A percentile compares a stretch with the other conserved stretches of the same genome.
phyloP scores from a whole-genome alignment of 35 echinoderm and acorn worm species.

The Lytechinus pictus region DNA sequence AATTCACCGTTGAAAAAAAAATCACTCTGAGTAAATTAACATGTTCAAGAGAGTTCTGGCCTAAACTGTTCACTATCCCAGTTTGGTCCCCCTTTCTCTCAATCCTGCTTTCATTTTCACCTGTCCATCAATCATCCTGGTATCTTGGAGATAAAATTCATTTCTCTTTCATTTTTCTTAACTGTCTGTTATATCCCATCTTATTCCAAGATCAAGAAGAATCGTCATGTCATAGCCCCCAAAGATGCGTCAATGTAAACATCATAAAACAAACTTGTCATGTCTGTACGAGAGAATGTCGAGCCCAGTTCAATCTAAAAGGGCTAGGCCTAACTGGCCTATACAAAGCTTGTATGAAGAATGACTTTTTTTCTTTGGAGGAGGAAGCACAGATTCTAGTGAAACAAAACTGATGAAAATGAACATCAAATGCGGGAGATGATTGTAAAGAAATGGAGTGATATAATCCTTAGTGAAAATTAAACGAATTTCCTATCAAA shows the following conservation, averaged over 20 bases:
- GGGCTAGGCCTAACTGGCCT: background rate
- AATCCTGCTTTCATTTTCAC: background rate
- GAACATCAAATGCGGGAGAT: too few species aligned
- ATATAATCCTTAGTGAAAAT: too few species aligned
- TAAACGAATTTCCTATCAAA: too few species aligned
- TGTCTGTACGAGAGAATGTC: background rate
- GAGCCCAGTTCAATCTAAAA: background rate
- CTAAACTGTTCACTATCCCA: background rate
- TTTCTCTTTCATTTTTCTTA: background rate
- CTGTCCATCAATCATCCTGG: background rate
- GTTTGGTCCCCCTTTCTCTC: background rate
- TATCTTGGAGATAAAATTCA: background rate
- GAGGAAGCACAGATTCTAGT: too few species aligned
- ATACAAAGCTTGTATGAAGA: too few species aligned
- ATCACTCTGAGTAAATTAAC: too few species aligned
- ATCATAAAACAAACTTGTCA: constrained; percentile 20
- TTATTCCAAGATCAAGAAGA: background rate
- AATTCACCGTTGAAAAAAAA: too few species aligned
- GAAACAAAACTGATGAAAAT: too few species aligned
- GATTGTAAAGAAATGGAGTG: too few species aligned
- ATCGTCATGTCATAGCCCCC: background rate
- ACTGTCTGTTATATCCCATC: background rate
- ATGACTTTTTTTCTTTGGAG: too few species aligned
- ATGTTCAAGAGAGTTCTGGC: background rate
- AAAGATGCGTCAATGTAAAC: background rate